Percentiles rank a stretch among this genome's conserved stretches.
phyloP scores from a whole-genome alignment of 2,797 vertebrate genomes.

The Alectoris magna region DNA sequence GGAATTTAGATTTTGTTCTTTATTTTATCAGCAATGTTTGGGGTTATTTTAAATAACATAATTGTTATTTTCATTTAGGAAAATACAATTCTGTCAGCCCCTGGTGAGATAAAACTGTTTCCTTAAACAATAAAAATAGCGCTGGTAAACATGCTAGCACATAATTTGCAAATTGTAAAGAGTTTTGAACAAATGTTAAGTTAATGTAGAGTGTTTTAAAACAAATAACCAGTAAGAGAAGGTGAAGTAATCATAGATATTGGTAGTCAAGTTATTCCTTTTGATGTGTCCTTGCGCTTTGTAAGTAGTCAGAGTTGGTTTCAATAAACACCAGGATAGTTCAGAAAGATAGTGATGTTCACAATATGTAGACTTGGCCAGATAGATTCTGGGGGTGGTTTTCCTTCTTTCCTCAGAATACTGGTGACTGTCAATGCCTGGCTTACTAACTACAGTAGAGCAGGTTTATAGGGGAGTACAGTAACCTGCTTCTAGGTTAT shows the following conservation, averaged over 20 bases:
- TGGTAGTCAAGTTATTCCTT: neutral
- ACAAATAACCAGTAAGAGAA: neutral
- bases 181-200: neutral
- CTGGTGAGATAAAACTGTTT: neutral
- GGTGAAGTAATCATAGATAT: neutral
- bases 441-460: neutral
- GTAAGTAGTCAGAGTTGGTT: neutral
- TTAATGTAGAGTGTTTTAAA: neutral
- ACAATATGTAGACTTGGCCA: neutral
- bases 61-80: neutral
- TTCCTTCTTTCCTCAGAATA: neutral
- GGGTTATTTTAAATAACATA: neutral
- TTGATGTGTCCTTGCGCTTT: too few species aligned
- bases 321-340: neutral
- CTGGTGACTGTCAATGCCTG: neutral
- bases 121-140: neutral
- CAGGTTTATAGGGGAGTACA: neutral
- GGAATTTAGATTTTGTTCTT: neutral
- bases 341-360: neutral
- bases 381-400: neutral
- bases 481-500: neutral
- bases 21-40: neutral
- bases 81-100: neutral
- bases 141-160: neutral
- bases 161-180: neutral